phyloP scores from a whole-genome alignment of 2,888 invertebrate genomes.

The Andrena camellia region DNA sequence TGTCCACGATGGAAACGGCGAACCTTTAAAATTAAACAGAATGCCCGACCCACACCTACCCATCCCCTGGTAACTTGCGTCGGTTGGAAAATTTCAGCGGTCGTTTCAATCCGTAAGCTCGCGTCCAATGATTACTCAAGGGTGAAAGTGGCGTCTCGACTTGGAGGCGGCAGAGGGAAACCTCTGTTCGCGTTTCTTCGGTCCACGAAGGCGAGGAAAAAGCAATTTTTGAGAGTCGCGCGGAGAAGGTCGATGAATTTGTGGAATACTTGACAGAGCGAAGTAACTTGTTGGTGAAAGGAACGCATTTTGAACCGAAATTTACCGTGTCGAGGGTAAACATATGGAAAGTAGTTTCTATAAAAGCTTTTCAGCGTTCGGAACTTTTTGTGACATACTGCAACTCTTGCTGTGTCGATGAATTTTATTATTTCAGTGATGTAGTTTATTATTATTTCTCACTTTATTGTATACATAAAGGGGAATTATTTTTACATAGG shows the following conservation, averaged over 20 bases:
- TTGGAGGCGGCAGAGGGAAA: background rate
- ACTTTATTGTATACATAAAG: too few relatives aligned
- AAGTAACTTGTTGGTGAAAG: too few relatives aligned
- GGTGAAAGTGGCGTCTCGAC: background rate
- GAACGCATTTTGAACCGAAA: too few relatives aligned
- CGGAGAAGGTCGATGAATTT: background rate
- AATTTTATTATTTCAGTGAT: too few relatives aligned
- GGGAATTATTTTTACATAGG: too few relatives aligned
- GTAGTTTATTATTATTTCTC: too few relatives aligned
- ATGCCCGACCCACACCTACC: background rate
- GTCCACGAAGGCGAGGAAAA: background rate
- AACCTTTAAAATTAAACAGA: constrained; percentile 28
- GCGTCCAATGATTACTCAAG: constrained; percentile 7
- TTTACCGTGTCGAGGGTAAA: too few relatives aligned
- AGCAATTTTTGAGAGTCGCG: background rate
- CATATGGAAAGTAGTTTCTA: too few relatives aligned
- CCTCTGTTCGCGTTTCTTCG: background rate
- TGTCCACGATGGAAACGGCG: constrained; percentile 2
- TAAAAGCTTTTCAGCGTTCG: too few relatives aligned
- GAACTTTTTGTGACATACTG: too few relatives aligned
- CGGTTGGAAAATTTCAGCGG: background rate
- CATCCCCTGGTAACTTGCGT: background rate
- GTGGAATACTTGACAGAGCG: too few relatives aligned
- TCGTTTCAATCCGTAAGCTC: background rate
- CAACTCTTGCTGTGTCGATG: too few relatives aligned